A percentile compares a stretch with the other conserved stretches of the same genome.
Evolutionary conservation across 2,797 vertebrate genomes (phyloP).

Genomic region (Spinus pinus): DNA sequence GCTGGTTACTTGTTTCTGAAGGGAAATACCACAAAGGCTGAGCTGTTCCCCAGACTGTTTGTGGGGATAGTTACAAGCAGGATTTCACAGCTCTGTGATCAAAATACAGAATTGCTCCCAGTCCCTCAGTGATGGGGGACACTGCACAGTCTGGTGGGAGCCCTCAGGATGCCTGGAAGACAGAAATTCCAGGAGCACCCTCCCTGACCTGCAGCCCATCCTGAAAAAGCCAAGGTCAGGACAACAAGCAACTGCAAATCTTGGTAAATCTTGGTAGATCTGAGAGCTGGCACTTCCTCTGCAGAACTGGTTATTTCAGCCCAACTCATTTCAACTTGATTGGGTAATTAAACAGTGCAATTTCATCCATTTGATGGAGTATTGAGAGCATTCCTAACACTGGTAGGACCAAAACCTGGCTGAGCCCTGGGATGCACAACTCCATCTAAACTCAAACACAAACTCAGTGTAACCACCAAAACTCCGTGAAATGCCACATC

Average conservation of each 20-base stretch:
- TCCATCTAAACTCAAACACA: neutral
- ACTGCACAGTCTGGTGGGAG: neutral
- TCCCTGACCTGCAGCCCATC: constrained; percentile 21
- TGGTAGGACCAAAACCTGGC: neutral
- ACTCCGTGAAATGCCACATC: neutral
- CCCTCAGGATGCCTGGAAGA: neutral
- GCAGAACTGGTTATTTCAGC: constrained; percentile 40
- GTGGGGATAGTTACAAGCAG: neutral
- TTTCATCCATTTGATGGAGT: neutral
- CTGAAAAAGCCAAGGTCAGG: neutral
- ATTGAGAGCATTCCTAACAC: neutral
- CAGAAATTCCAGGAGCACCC: neutral
- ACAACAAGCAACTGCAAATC: neutral
- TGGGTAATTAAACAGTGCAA: constrained; percentile 60
- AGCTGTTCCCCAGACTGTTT: neutral
- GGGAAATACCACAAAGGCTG: neutral
- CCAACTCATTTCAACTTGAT: constrained; percentile 61
- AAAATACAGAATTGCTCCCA: neutral
- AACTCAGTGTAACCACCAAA: neutral
- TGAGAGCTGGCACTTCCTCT: constrained; percentile 17
- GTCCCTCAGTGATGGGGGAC: neutral
- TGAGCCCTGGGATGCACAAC: neutral
- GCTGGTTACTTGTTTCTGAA: neutral
- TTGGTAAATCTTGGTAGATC: neutral
- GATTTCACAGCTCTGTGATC: neutral